Evolutionary conservation across 2,797 vertebrate genomes (phyloP).

Genomic region (Catamblyrhynchus diadema): DNA sequence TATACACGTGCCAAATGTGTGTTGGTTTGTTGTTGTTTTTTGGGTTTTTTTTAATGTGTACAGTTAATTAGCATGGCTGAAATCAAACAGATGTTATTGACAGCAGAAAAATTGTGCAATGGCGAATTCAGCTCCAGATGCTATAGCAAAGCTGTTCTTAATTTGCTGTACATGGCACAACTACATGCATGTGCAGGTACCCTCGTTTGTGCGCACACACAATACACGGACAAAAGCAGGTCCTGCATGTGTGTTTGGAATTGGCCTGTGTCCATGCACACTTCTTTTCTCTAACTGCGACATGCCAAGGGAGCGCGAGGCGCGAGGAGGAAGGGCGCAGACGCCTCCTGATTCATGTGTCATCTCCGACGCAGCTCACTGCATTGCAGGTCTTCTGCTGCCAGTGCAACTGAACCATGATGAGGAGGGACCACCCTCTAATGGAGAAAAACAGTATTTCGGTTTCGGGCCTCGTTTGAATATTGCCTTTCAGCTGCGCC

Average conservation of each 20-base stretch:
- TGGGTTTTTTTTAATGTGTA: neutral
- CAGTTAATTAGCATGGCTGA: neutral
- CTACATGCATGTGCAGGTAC: neutral
- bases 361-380: neutral
- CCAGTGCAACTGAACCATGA: constrained; percentile 36
- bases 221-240: neutral
- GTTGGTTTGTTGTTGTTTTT: fast-evolving
- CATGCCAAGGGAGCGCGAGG: neutral
- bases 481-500: neutral
- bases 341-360: neutral
- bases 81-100: neutral
- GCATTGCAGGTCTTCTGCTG: constrained; percentile 40
- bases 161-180: neutral
- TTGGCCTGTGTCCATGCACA: neutral
- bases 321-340: neutral
- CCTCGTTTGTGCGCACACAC: fast-evolving
- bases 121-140: neutral
- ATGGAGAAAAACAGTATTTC: constrained; percentile 41
- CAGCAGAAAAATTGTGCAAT: neutral
- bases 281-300: neutral
- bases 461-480: neutral
- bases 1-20: neutral
- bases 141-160: neutral
- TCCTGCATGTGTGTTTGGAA: neutral
- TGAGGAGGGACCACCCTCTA: constrained; percentile 59